A percentile compares a stretch with the other conserved stretches of the same genome.
phyloP scores from a whole-genome alignment of 1,140 invertebrate species.

The Melanaphis sacchari region DNA sequence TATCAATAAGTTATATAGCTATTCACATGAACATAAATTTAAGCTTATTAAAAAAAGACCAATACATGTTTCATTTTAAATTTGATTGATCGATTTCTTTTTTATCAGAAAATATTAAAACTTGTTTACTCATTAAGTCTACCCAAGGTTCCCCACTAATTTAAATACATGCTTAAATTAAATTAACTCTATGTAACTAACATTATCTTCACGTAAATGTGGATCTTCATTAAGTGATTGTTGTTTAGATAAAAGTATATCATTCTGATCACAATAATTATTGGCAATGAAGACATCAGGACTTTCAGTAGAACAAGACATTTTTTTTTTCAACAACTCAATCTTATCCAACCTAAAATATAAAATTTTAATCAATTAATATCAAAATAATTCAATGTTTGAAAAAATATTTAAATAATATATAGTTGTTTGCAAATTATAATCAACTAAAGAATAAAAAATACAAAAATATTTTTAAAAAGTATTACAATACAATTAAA shows the following conservation, averaged over 20 bases:
- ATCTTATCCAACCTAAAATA: constrained; percentile 39
- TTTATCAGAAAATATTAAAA: neutral
- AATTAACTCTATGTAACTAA: neutral
- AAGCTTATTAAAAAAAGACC: neutral
- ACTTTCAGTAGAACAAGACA: neutral
- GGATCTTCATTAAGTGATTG: constrained; percentile 31
- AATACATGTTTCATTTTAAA: neutral
- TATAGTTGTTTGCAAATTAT: neutral
- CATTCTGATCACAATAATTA: constrained; percentile 39
- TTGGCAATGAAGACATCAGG: neutral
- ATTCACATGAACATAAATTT: neutral
- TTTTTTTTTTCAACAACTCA: constrained; percentile 13
- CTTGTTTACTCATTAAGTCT: neutral
- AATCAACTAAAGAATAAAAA: neutral
- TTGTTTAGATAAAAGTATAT: constrained; percentile 13
- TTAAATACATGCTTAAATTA: neutral
- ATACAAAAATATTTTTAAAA: neutral
- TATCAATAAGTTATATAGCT: neutral
- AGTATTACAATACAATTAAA: neutral
- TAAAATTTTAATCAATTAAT: neutral
- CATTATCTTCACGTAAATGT: neutral
- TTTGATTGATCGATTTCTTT: neutral
- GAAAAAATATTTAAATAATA: neutral
- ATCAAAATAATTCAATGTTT: neutral
- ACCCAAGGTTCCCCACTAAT: neutral